Percentiles rank a stretch among this genome's conserved stretches.
Evolutionary conservation across 2,797 vertebrate species (phyloP).

Genomic region (Acanthurus lineatus): DNA sequence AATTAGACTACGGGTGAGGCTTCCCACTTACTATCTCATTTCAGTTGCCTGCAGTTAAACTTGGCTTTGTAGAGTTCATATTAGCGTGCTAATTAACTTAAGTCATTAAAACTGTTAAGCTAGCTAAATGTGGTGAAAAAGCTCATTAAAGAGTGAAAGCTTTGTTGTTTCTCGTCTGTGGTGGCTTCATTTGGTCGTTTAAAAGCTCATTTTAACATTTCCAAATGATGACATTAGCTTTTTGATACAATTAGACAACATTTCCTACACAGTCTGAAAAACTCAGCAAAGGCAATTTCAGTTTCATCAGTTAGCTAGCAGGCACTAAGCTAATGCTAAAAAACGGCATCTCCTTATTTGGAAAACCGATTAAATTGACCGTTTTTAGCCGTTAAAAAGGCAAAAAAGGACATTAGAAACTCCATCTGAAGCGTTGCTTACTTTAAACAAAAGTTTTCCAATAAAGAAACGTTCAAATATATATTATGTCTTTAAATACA

Average conservation of each 20-base stretch:
- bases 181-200: conserved; percentile 14
- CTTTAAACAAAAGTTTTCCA: neutral
- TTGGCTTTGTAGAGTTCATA: conserved; percentile 10
- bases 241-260: conserved; percentile 1
- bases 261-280: neutral
- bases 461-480: no score
- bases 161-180: conserved; percentile 19
- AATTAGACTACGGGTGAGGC: neutral
- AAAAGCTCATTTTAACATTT: conserved; percentile 19
- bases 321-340: neutral
- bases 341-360: neutral
- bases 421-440: neutral
- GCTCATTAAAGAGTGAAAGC: conserved; percentile 19
- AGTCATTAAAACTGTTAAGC: conserved; percentile 27
- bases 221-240: conserved; percentile 39
- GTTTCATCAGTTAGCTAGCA: conserved; percentile 21
- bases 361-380: neutral
- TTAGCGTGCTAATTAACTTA: conserved; percentile 38
- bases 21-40: neutral
- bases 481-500: no score
- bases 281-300: neutral
- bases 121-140: conserved; percentile 32
- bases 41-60: neutral
- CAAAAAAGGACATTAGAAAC: neutral
- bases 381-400: neutral